Conservation (phyloP, 2,888 invertebrate genomes). For the Hydriomena furcata region DNA sequence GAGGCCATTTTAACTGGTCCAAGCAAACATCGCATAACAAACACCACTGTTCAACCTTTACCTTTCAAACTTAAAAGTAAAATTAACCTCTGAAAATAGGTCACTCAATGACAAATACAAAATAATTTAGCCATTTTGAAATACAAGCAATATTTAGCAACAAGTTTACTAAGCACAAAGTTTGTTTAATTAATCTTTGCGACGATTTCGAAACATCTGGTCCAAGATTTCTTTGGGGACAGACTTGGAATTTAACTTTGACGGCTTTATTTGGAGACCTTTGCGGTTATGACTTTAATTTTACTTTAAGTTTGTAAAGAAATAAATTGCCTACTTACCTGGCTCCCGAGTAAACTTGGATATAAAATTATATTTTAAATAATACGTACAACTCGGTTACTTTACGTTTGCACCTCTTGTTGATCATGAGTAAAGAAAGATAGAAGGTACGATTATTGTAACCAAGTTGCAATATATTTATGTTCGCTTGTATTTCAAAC, state of each 20-base stretch:
- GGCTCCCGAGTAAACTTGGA: neutral
- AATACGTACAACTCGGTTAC: no score
- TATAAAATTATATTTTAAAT: conserved; percentile 4
- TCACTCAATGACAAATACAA: conserved; percentile 17
- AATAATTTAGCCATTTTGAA: conserved; percentile 19
- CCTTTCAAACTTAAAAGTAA: conserved; percentile 15
- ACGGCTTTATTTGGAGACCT: conserved; percentile 44
- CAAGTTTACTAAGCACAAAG: conserved; percentile 51
- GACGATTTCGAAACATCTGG: conserved; percentile 66
- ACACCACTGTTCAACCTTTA: neutral
- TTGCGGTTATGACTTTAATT: conserved; percentile 26
- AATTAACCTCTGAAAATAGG: conserved; percentile 19
- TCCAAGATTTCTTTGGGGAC: conserved; percentile 37
- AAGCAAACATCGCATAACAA: no score
- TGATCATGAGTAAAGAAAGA: no score
- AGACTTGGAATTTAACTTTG: conserved; percentile 44
- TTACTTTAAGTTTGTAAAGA: conserved; percentile 21
- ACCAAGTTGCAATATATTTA: no score
- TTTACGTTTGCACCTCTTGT: no score
- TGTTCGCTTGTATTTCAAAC: no score
- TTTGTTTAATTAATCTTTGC: conserved; percentile 68
- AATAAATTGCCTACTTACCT: conserved; percentile 18
- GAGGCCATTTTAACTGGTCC: no score
- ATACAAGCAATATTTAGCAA: conserved; percentile 51
- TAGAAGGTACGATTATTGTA: no score